These are phyloP conservation scores for Heliconius hermathena DNA, from an alignment of 1,140 invertebrate species.

Conservation along the genomic window DNA sequence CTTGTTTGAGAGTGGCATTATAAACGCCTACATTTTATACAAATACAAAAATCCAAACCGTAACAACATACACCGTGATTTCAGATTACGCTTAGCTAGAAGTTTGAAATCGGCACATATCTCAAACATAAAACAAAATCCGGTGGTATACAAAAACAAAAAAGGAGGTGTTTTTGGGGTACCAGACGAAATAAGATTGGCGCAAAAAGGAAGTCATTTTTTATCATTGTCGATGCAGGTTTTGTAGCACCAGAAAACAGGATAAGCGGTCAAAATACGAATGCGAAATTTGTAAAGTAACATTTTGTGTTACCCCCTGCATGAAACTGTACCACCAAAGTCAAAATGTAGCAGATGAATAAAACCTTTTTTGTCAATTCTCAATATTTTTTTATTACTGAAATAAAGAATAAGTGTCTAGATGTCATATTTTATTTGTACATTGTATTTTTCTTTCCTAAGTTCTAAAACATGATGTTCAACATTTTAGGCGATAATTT, in stretches of 20 bases:
- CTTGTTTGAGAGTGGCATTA: slow-evolving; percentile 36
- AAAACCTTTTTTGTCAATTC: slow-evolving; percentile 9
- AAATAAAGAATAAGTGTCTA: slow-evolving; percentile 9
- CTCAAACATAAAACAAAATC: slow-evolving; percentile 23
- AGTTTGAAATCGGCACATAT: slow-evolving; percentile 24
- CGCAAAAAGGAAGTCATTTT: slow-evolving; percentile 7
- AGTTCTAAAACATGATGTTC: slow-evolving; percentile 8
- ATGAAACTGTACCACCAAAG: slow-evolving; percentile 8
- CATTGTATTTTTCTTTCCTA: slow-evolving; percentile 2
- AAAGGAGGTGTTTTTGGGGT: slow-evolving; percentile 40
- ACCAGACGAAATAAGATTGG: slow-evolving; percentile 35
- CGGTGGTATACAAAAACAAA: slow-evolving; percentile 38
- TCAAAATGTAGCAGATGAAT: slow-evolving; percentile 8
- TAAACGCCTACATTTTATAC: slow-evolving; percentile 40
- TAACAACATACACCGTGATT: slow-evolving; percentile 35
- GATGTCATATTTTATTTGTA: slow-evolving; percentile 9
- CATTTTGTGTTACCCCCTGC: slow-evolving; percentile 24
- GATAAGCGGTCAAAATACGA: slow-evolving; percentile 27
- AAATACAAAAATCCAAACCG: slow-evolving; percentile 22
- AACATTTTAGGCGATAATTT: slow-evolving; percentile 9
- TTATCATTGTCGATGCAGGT: slow-evolving; percentile 23
- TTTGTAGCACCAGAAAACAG: slow-evolving; percentile 23
- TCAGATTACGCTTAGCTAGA: slow-evolving; percentile 34
- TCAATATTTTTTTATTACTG: slow-evolving; percentile 9
- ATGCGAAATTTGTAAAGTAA: slow-evolving; percentile 32